A percentile compares a stretch with the other conserved stretches of the same genome.
Evolutionary conservation across 2,888 invertebrate species (phyloP).

Genomic region (Lacanobia oleracea): DNA sequence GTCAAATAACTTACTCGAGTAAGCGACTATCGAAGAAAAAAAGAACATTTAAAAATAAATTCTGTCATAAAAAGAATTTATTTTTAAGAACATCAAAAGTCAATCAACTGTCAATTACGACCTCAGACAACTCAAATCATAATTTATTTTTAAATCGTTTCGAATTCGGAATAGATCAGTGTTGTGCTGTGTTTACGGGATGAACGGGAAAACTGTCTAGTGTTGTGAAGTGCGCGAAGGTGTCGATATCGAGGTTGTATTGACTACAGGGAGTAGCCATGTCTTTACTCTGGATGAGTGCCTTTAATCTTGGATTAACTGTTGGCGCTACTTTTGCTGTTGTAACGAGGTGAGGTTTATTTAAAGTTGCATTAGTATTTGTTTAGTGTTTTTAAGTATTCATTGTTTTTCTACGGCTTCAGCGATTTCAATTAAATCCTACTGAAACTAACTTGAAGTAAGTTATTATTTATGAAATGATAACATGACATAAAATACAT

Average conservation of each 20-base stretch:
- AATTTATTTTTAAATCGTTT: slow-evolving; percentile 14
- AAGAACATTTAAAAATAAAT: no score
- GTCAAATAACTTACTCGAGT: slow-evolving; percentile 2
- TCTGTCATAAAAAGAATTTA: slow-evolving; percentile 19
- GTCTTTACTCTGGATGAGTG: slow-evolving; percentile 92
- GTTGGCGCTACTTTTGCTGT: slow-evolving; percentile 92
- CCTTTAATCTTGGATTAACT: slow-evolving; percentile 91
- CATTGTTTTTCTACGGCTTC: not conserved
- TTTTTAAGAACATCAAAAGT: slow-evolving; percentile 22
- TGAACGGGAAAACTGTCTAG: slow-evolving; percentile 49
- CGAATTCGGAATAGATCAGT: slow-evolving; percentile 62
- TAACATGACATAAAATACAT: no score
- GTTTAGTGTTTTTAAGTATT: not conserved
- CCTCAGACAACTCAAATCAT: slow-evolving; percentile 15
- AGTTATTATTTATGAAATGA: not conserved
- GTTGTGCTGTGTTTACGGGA: slow-evolving; percentile 64
- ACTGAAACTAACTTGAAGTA: not conserved
- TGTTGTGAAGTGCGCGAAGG: slow-evolving; percentile 36
- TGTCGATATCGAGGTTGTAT: slow-evolving; percentile 58
- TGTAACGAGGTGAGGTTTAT: slow-evolving; percentile 89
- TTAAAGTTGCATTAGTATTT: not conserved
- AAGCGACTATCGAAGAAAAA: not conserved
- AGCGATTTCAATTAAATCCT: not conserved
- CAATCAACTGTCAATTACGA: slow-evolving; percentile 30
- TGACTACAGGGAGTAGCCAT: slow-evolving; percentile 78